A percentile compares a stretch with the other conserved stretches of the same genome.
Evolutionary conservation across 2,113 vertebrate genomes (phyloP).

Genomic region (Ammodytes dubius): DNA sequence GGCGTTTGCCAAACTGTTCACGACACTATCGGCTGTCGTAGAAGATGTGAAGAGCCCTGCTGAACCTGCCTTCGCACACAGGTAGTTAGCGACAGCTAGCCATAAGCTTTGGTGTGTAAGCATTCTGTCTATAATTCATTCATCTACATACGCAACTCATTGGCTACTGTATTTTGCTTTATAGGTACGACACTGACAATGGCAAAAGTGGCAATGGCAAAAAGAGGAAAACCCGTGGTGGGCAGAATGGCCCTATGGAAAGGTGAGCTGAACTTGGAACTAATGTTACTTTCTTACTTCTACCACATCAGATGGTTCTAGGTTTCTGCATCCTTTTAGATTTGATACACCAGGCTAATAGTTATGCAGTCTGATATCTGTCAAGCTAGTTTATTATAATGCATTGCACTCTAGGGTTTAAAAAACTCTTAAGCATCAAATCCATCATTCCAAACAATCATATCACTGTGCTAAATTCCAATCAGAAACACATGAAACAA

Average conservation of each 20-base stretch:
- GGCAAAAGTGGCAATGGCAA: background rate
- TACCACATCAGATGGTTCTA: background rate
- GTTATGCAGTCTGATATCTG: background rate
- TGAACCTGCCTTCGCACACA: background rate
- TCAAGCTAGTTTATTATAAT: too few relatives aligned
- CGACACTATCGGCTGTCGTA: slow-evolving; percentile 15
- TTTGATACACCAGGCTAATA: background rate
- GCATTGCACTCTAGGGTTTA: too few relatives aligned
- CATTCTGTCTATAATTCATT: background rate
- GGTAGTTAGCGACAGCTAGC: slow-evolving; percentile 21
- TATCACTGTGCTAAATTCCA: too few relatives aligned
- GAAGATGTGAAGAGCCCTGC: background rate
- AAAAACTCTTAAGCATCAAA: too few relatives aligned
- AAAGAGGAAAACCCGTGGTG: slow-evolving; percentile 43
- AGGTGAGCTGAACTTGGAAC: slow-evolving; percentile 29
- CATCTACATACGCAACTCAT: background rate
- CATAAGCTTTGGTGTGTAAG: background rate
- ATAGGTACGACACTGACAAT: slow-evolving; percentile 15
- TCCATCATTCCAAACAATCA: too few relatives aligned
- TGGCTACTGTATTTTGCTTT: background rate
- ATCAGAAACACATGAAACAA: too few relatives aligned
- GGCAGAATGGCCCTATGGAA: background rate
- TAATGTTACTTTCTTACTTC: background rate
- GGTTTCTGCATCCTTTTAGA: background rate
- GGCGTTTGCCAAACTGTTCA: slow-evolving; percentile 70